A percentile compares a stretch with the other conserved stretches of the same genome.
phyloP scores from a whole-genome alignment of 1,140 invertebrate species.

The Colletes gigas region DNA sequence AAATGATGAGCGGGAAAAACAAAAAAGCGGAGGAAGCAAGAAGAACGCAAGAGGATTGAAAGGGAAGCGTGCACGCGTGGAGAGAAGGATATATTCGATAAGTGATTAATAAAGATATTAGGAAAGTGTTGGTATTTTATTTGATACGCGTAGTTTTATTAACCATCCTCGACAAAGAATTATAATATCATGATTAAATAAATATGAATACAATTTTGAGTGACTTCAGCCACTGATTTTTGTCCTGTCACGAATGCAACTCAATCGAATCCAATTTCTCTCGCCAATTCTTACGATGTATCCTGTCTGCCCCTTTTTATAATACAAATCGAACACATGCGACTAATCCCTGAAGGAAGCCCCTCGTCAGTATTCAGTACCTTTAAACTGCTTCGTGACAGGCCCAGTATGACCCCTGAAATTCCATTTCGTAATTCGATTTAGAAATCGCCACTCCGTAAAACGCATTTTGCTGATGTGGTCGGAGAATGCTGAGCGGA shows the following conservation, averaged over 20 bases:
- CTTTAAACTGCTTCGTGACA: constrained; percentile 71
- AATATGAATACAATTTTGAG: no score
- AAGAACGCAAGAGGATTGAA: no score
- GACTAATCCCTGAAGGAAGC: constrained; percentile 58
- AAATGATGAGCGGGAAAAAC: no score
- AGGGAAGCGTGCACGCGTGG: no score
- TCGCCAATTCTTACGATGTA: constrained; percentile 7
- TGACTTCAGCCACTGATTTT: no score
- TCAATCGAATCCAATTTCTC: constrained; percentile 55
- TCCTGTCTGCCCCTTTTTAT: background rate
- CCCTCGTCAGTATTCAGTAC: constrained; percentile 74
- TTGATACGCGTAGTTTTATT: no score
- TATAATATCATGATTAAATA: no score
- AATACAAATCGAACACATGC: constrained; percentile 49
- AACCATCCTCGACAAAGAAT: no score
- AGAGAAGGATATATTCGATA: no score
- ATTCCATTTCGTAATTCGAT: constrained; percentile 74
- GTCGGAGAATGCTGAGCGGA: background rate
- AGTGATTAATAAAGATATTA: no score
- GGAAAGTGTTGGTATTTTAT: no score
- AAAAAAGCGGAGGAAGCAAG: no score
- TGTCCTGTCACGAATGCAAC: background rate
- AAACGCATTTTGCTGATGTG: constrained; percentile 30
- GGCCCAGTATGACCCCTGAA: constrained; percentile 34
- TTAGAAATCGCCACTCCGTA: constrained; percentile 43